Conservation (phyloP, 2,797 vertebrate genomes). For the Sebastes oblongus region DNA sequence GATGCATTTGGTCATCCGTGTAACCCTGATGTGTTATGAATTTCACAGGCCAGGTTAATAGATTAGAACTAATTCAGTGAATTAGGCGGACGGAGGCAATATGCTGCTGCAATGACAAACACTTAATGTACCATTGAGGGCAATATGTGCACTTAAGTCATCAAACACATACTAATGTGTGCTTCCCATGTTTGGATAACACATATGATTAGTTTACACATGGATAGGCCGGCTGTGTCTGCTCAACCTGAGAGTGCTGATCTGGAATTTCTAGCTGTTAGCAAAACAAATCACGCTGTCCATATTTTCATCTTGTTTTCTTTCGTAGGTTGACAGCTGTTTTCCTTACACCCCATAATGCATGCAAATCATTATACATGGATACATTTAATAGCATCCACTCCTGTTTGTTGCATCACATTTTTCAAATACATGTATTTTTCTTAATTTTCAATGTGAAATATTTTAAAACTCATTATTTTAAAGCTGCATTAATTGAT, state of each 20-base stretch:
- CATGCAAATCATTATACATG: not conserved
- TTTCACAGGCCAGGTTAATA: conserved; percentile 16
- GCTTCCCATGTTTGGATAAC: conserved; percentile 22
- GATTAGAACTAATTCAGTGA: conserved; percentile 14
- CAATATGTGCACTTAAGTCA: not conserved
- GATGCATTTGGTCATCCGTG: not conserved
- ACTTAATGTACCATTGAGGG: not conserved
- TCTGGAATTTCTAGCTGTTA: not conserved
- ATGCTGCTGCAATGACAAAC: conserved; percentile 11
- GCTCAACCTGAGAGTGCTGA: not conserved
- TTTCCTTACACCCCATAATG: not conserved
- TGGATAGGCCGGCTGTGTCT: not conserved
- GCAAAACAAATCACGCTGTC: not conserved
- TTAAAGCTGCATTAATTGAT: not conserved
- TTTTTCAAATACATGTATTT: not conserved
- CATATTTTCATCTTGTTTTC: not conserved
- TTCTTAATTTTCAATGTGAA: not conserved
- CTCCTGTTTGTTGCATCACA: not conserved
- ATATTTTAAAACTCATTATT: not conserved
- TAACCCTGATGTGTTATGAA: not conserved
- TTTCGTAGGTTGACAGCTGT: not conserved
- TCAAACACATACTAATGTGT: not conserved
- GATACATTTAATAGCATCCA: not conserved
- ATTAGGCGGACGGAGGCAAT: not conserved
- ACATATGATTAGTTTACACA: conserved; percentile 17